Evolutionary conservation across 2,888 invertebrate genomes (phyloP), one percentile per base, ranked within the genome.

Genomic region (Pandemis cinnamomeana): DNA sequence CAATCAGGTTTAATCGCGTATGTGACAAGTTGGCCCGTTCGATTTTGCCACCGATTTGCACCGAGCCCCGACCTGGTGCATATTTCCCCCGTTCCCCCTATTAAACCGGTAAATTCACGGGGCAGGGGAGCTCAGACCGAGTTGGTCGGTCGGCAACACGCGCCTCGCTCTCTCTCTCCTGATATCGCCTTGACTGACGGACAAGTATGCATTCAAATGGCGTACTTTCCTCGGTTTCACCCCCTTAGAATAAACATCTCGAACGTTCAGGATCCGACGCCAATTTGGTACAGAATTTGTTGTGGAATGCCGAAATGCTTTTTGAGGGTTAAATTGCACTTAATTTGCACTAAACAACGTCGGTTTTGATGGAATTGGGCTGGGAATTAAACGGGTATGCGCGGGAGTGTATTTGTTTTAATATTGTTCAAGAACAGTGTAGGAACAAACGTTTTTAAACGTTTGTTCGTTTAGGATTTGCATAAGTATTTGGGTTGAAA

Each of bases 171-270:
- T 82, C 87, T 85, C 90, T 84, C 89, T 80, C 83, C 87, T 89
- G 93, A 95, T 95, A 95, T 94, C 95, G 95, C 93, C 95, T 93
- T 95, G 95, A 96, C 95, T 96, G 96, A 96, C 95, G 95, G 95
- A 96, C 95, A 95, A 95, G 95, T 95, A 96, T 96, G 96, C 96
- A 96, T 96, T 96, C 96, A 96, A 96, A 96, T 96, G 91, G 96
- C 95, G 95, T 95, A 95, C 95, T 96, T 96, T 95, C 94, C 92
- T 90, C 92, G 86, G 84, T 86, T 88, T 83, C 84, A 75, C 80
- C 88, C 86, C 87, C 87, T 81, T 81, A 86, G 88, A 87, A 89
- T 91, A 92, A 91, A 92, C 91, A 91, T 88, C 88, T 85, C 80
- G 80, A 80, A 78, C 83, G 83, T 84, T 88, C 86, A 86, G 87